Base-by-base conservation (phyloP, 2,113 vertebrate genomes). In the Tiliqua scincoides region DNA sequence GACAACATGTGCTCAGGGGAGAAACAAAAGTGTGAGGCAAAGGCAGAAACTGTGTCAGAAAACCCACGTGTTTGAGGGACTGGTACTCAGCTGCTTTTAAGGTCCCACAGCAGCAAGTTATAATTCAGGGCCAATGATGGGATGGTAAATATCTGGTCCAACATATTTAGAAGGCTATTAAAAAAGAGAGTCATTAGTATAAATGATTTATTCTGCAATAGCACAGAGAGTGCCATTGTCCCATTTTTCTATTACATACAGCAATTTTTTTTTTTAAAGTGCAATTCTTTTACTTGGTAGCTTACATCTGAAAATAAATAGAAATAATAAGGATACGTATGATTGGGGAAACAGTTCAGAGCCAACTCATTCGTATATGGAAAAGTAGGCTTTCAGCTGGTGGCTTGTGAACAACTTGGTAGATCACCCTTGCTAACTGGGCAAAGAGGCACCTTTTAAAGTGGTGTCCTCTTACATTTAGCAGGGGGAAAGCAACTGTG, bases 41-140 rank as follows among this genome's bases (percentile, higher is more conserved):
- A n/a, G 43, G 3, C 0, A 9, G 25, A 76, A 82, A 11, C 3
- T 2, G 59, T 0, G 0, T 59, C 43, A 3, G 0, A 76, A 20
- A 54, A 10, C 25, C 65, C 23, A 17, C 48, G 71, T 25, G 37
- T 14, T 17, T 35, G 10, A 8, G 35, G 52, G 23, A 2, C 15
- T 57, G 72, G 2, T 40, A 18, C 35, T 70, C 27, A 79, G 23
- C 32, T 81, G 73, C 4, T 82, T 59, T 35, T 59, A 67, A 5
- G 5, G 20, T 84, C 70, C 25, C 21, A 67, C 1, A 82, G 65
- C 65, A 68, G 17, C 48, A 57, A n/a, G 48, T 82, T 35, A 82
- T 82, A 82, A 54, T 54, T 82, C 48, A 52, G n/a, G 43, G 15
- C 79, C 48, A 68, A 54, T 35, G 12, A 57, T 71, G 70, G 70